Conservation (phyloP, 2,888 invertebrate species). For the Protophormia terraenovae region DNA sequence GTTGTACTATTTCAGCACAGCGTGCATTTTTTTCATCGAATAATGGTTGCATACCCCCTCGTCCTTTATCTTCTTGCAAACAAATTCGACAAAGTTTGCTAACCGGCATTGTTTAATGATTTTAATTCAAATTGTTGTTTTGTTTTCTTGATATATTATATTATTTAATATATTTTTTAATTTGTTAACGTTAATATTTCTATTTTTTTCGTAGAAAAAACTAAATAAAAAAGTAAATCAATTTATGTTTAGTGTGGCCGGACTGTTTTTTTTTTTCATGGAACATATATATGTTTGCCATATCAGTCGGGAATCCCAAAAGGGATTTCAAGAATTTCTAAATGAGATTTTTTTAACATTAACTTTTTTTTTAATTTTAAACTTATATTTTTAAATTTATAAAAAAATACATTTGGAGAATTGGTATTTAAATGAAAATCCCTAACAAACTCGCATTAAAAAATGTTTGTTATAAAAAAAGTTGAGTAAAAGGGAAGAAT, state of each 20-base stretch:
- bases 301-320: background rate
- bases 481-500: too few species aligned
- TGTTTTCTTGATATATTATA: background rate
- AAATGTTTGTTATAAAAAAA: too few species aligned
- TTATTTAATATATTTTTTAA: background rate
- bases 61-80: conserved; percentile 73
- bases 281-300: background rate
- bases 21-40: conserved; percentile 72
- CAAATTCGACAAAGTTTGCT: conserved; percentile 78
- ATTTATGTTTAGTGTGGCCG: conserved; percentile 22
- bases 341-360: too few species aligned
- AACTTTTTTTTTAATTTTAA: too few species aligned
- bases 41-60: conserved; percentile 71
- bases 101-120: conserved; percentile 72
- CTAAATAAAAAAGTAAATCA: conserved; percentile 7
- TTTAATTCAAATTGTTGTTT: background rate
- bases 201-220: conserved; percentile 4
- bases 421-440: too few species aligned
- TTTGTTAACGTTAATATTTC: background rate
- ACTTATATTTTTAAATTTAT: too few species aligned
- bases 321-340: too few species aligned
- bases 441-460: too few species aligned
- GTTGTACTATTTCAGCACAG: conserved; percentile 74
- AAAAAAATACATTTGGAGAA: too few species aligned
- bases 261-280: background rate